Percentiles rank a stretch among this genome's conserved stretches.
Evolutionary conservation across 2,113 vertebrate genomes (phyloP).

Genomic region (Rafetus swinhoei): DNA sequence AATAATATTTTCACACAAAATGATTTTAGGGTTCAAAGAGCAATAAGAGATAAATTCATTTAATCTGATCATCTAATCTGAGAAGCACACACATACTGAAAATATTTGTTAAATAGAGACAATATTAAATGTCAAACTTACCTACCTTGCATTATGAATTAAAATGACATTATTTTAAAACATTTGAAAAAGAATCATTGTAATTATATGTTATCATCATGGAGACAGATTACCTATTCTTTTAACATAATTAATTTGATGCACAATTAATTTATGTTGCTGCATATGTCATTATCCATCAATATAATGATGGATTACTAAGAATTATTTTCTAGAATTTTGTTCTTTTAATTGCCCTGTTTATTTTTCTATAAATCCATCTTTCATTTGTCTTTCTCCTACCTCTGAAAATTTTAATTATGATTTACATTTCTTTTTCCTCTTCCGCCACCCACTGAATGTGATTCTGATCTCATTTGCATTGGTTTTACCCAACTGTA

Average conservation of each 20-base stretch:
- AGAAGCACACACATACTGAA: slow-evolving; percentile 71
- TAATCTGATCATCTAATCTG: slow-evolving; percentile 65
- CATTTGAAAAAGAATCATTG: slow-evolving; percentile 60
- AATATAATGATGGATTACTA: slow-evolving; percentile 59
- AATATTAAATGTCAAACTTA: slow-evolving; percentile 62
- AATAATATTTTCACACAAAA: slow-evolving; percentile 62
- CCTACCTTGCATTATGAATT: slow-evolving; percentile 58
- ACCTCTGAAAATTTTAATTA: background rate
- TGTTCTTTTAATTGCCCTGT: slow-evolving; percentile 47
- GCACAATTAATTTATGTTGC: slow-evolving; percentile 58
- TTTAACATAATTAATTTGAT: slow-evolving; percentile 73
- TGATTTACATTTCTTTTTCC: background rate
- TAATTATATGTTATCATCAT: slow-evolving; percentile 75
- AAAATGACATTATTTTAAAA: slow-evolving; percentile 74
- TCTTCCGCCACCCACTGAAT: background rate
- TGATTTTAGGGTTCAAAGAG: slow-evolving; percentile 65
- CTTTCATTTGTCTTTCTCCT: background rate
- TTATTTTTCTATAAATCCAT: slow-evolving; percentile 9
- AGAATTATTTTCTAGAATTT: slow-evolving; percentile 48
- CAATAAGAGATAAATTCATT: slow-evolving; percentile 58
- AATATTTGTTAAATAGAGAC: slow-evolving; percentile 74
- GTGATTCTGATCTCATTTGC: background rate
- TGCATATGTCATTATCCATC: slow-evolving; percentile 63
- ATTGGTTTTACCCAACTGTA: background rate
- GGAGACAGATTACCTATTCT: slow-evolving; percentile 70